Base-by-base conservation (phyloP, 2,113 vertebrate genomes). In the Symphodus melops region DNA sequence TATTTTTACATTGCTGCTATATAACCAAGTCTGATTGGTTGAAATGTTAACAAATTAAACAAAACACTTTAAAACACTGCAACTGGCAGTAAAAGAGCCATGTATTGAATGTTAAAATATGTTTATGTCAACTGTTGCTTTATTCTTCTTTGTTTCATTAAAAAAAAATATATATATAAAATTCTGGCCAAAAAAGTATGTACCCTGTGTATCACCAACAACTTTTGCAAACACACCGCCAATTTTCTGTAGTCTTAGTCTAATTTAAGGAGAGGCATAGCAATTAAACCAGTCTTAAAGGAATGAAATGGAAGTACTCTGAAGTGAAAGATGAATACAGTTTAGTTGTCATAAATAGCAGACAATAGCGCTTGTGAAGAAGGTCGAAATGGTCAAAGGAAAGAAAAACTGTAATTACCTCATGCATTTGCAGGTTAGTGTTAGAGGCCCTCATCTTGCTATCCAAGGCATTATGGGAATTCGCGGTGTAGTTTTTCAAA, bases 401-500 rank as follows among this genome's bases (percentile, higher is more conserved):
- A 48, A 23, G 44, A 60, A 5, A 13, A 3, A 5, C 46, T 17
- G 37, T 9, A 89, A 91, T 96, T 86, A 99, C 98, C 84, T 94
- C 96, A 77, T 98, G 96, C 81, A 96, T 94, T 74, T 96, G 96
- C 85, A 97, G 88, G 87, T 92, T 95, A 83, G 85, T 92, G 77
- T 93, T 95, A n/a, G 91, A 85, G 73, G 92, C 17, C 72, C 94
- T 93, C 16, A 92, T 87, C 90, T 97, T 98, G 72, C 86, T 80
- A 59, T 95, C 89, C 61, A 95, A 88, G 77, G 88, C 91, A 41
- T 65, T 76, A 4, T 95, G 90, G 54, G 93, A 87, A 74, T 96
- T 96, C 10, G 96, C 90, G 17, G 94, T 95, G 93, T 98, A 98
- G 91, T 93, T 95, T 90, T 98, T 98, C 82, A 95, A 89, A 90